phyloP scores from a whole-genome alignment of 2,888 invertebrate genomes.

The Sarcophaga caerulescens region DNA sequence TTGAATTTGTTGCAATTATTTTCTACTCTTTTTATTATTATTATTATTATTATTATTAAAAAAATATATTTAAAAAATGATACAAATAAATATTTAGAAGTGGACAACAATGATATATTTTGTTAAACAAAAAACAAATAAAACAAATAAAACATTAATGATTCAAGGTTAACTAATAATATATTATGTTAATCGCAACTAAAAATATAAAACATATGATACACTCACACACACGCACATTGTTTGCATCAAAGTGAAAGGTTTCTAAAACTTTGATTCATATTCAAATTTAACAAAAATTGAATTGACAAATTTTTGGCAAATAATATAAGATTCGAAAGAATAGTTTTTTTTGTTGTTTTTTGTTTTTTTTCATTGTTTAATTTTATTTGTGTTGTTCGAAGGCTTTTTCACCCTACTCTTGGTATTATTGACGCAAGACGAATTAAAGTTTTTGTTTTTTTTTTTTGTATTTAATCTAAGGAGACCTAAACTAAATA shows the following conservation, averaged over 20 bases:
- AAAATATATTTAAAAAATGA: background rate
- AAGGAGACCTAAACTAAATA: too few relatives aligned
- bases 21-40: too few relatives aligned
- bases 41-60: too few relatives aligned
- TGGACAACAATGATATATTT: conserved; percentile 17
- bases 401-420: background rate
- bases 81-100: background rate
- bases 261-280: conserved; percentile 27
- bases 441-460: too few relatives aligned
- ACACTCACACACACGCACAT: background rate
- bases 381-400: background rate
- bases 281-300: conserved; percentile 11
- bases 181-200: conserved; percentile 27
- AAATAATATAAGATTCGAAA: background rate
- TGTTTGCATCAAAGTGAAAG: conserved; percentile 40
- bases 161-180: conserved; percentile 42
- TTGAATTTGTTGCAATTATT: too few relatives aligned
- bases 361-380: background rate
- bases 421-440: background rate
- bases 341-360: background rate
- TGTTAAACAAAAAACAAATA: background rate
- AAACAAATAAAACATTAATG: background rate
- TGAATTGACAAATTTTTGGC: conserved; percentile 13
- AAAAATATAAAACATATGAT: conserved; percentile 18
- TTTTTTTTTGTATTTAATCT: too few relatives aligned